Conservation (phyloP, 2,113 vertebrate species). For the Aspiorhynchus laticeps region DNA sequence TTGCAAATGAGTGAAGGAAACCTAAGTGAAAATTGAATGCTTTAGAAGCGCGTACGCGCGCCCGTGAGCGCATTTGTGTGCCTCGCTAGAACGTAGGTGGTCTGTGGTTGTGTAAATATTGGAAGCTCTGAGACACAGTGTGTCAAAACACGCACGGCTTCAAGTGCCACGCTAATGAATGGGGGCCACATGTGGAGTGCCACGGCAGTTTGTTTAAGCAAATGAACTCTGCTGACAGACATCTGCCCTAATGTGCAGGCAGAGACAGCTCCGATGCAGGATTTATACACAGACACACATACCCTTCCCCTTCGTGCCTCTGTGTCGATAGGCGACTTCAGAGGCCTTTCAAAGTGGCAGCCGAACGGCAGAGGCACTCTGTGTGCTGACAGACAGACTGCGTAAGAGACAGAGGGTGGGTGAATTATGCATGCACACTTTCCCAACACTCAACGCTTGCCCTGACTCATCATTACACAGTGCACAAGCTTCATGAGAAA, state of each 20-base stretch:
- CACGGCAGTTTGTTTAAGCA: slow-evolving; percentile 69
- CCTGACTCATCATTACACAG: slow-evolving; percentile 72
- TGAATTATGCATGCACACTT: slow-evolving; percentile 66
- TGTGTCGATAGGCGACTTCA: slow-evolving; percentile 29
- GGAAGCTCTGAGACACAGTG: slow-evolving; percentile 67
- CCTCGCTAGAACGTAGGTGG: slow-evolving; percentile 70
- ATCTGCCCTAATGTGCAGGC: slow-evolving; percentile 66
- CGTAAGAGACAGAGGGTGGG: slow-evolving; percentile 67
- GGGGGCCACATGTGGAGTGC: slow-evolving; percentile 67
- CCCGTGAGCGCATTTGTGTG: slow-evolving; percentile 26
- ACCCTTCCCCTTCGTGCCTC: slow-evolving; percentile 34
- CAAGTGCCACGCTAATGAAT: slow-evolving; percentile 64
- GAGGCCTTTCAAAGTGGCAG: slow-evolving; percentile 41
- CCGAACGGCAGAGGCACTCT: slow-evolving; percentile 34
- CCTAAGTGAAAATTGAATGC: slow-evolving; percentile 58
- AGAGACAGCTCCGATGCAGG: slow-evolving; percentile 53
- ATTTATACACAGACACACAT: slow-evolving; percentile 34
- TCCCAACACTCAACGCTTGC: slow-evolving; percentile 58
- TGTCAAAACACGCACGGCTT: slow-evolving; percentile 64
- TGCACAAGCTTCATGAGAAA: slow-evolving; percentile 73
- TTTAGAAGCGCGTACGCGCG: slow-evolving; percentile 44
- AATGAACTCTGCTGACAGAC: slow-evolving; percentile 69
- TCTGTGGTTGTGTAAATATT: slow-evolving; percentile 71
- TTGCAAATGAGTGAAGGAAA: slow-evolving; percentile 44
- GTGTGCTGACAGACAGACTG: slow-evolving; percentile 72